Percentiles rank a stretch among this genome's conserved stretches.
These are phyloP conservation scores for Pardosa pseudoannulata DNA, from an alignment of 2,888 invertebrate species.

Conservation along the genomic window DNA sequence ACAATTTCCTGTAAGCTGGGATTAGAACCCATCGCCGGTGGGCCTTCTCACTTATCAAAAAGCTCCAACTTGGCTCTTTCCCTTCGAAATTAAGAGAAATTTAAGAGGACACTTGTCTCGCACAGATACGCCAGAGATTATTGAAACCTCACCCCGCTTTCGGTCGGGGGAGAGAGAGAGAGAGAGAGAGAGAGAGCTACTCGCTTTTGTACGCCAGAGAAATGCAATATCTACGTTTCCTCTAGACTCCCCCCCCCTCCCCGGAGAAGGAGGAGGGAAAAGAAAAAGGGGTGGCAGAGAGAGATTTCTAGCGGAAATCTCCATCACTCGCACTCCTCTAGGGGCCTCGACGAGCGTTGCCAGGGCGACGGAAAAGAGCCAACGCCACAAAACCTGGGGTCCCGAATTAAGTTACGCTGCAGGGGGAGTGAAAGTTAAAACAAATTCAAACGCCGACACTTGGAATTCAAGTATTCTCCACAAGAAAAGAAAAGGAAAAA, in stretches of 20 bases:
- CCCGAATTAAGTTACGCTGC: constrained; percentile 56
- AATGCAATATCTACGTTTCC: constrained; percentile 58
- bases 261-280: neutral
- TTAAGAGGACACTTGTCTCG: constrained; percentile 53
- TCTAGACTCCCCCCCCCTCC: neutral
- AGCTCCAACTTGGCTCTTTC: constrained; percentile 38
- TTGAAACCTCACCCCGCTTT: constrained; percentile 36
- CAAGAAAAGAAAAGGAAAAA: too few relatives aligned
- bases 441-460: neutral
- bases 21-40: constrained; percentile 40
- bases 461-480: too few relatives aligned
- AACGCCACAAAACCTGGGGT: constrained; percentile 44
- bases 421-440: constrained; percentile 22
- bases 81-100: constrained; percentile 57
- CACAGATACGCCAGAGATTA: constrained; percentile 41
- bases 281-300: constrained; percentile 4
- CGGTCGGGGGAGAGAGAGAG: neutral
- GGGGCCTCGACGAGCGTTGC: constrained; percentile 33
- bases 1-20: constrained; percentile 41
- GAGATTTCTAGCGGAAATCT: constrained; percentile 50
- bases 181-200: constrained; percentile 2
- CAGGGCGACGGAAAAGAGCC: constrained; percentile 36
- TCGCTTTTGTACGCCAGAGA: constrained; percentile 40
- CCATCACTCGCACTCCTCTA: constrained; percentile 53
- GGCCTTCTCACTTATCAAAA: constrained; percentile 48